These are phyloP conservation scores for Phodopus roborovskii DNA, from an alignment of 2,113 vertebrate species.

Conservation along the genomic window DNA sequence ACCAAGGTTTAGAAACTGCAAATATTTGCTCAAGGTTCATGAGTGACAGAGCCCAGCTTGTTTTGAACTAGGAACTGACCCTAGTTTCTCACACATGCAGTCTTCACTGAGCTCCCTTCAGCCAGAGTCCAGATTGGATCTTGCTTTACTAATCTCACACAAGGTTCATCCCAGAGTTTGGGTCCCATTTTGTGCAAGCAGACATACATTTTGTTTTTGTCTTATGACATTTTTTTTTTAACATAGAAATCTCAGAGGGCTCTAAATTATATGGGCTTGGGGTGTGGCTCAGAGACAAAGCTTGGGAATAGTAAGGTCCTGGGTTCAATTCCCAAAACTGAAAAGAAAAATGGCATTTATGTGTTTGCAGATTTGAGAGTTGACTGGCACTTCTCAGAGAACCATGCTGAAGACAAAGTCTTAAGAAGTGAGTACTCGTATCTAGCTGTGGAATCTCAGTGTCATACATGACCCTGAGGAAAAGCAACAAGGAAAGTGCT, in stretches of 20 bases:
- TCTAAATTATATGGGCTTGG: neutral
- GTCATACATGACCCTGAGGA: neutral
- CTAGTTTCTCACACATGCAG: neutral
- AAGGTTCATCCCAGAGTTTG: neutral
- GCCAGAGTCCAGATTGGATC: neutral
- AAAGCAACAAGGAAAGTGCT: neutral
- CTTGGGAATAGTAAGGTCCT: neutral
- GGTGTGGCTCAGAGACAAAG: neutral
- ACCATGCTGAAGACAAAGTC: neutral
- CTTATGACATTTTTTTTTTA: neutral
- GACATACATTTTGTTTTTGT: accelerated
- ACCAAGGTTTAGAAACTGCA: neutral
- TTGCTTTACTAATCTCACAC: neutral
- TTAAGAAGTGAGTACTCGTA: neutral
- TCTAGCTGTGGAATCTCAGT: neutral
- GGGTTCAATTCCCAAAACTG: neutral
- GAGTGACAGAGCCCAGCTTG: neutral
- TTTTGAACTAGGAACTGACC: neutral
- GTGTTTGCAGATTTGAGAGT: neutral
- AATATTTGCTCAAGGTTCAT: neutral
- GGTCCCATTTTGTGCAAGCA: neutral
- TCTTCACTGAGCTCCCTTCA: neutral
- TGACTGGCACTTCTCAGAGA: neutral
- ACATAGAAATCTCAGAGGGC: constrained; percentile 8
- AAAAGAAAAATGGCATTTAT: neutral